Conservation (phyloP, 2,888 invertebrate genomes). For the Cephus pulcher region DNA sequence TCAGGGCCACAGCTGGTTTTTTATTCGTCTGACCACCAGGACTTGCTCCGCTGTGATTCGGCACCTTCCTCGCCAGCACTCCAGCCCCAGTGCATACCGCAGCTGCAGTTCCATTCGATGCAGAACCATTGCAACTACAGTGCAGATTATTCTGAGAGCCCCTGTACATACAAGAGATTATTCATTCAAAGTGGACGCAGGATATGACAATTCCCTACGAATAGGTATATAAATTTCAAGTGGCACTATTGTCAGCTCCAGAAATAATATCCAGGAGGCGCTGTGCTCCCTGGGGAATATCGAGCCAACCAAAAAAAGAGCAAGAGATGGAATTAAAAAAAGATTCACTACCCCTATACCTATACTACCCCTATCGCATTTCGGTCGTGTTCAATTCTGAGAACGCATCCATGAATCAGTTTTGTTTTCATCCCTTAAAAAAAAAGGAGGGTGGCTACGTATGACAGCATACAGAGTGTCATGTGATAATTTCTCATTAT, state of each 20-base stretch:
- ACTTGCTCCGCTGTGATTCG: conserved; percentile 75
- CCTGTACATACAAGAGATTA: conserved; percentile 69
- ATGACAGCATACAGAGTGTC: no score
- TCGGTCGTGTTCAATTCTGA: no score
- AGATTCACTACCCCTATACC: not conserved
- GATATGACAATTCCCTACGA: not conserved
- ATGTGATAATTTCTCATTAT: no score
- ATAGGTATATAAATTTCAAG: not conserved
- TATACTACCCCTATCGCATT: not conserved
- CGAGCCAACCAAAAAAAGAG: not conserved
- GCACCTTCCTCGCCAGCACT: conserved; percentile 77
- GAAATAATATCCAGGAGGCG: not conserved
- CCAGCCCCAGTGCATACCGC: conserved; percentile 64
- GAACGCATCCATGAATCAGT: no score
- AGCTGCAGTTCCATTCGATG: conserved; percentile 59
- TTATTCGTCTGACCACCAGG: conserved; percentile 70
- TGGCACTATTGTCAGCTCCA: not conserved
- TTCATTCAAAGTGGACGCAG: not conserved
- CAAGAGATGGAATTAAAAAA: not conserved
- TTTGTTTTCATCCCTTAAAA: no score
- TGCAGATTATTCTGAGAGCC: conserved; percentile 78
- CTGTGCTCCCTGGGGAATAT: not conserved
- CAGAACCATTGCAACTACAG: conserved; percentile 74
- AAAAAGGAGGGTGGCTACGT: no score
- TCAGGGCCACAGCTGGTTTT: conserved; percentile 80